Conservation (phyloP, 2,113 vertebrate species). For the Syngnathus scovelli region DNA sequence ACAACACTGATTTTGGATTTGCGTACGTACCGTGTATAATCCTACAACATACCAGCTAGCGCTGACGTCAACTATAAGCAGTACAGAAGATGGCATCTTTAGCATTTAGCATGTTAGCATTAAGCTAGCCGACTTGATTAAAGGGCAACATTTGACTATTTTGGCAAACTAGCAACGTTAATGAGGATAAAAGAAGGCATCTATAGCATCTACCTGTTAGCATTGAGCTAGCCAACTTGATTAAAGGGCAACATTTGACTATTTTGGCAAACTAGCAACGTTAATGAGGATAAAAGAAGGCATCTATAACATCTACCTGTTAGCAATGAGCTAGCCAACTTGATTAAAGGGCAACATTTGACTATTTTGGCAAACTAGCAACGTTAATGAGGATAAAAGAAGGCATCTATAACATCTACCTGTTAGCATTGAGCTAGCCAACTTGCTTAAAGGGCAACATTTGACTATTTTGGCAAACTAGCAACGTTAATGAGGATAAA, state of each 20-base stretch:
- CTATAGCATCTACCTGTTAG: not conserved
- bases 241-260: not conserved
- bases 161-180: not conserved
- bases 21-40: too few species aligned
- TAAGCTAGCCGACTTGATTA: not conserved
- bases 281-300: not conserved
- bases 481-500: not conserved
- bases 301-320: not conserved
- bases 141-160: not conserved
- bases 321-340: not conserved
- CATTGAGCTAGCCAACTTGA: not conserved
- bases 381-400: not conserved
- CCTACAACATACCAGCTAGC: too few species aligned
- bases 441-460: not conserved
- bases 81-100: too few species aligned
- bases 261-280: not conserved
- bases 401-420: not conserved
- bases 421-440: not conserved
- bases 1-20: too few species aligned
- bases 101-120: not conserved
- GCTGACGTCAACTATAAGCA: too few species aligned
- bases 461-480: too few species aligned
- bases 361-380: too few species aligned
- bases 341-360: not conserved
- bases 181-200: not conserved